Conservation (phyloP, 2,888 invertebrate genomes). For the Temnothorax rugatulus region DNA sequence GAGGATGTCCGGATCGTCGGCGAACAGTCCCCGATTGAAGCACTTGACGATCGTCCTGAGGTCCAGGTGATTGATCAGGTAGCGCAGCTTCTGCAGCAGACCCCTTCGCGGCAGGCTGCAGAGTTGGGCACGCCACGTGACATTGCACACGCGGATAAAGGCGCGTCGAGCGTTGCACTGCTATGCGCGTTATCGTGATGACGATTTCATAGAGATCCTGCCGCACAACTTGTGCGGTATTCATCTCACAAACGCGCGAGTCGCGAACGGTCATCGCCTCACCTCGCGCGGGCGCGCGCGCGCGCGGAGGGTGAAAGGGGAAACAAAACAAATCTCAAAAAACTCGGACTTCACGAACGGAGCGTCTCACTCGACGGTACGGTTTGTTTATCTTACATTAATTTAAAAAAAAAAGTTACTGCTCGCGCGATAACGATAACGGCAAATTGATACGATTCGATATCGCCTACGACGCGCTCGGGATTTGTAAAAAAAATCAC, state of each 20-base stretch:
- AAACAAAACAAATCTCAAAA: neutral
- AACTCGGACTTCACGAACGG: neutral
- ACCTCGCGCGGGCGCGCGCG: no score
- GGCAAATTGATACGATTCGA: conserved; percentile 45
- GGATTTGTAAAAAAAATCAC: conserved; percentile 20
- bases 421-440: conserved; percentile 41
- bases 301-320: no score
- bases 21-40: conserved; percentile 10
- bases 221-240: neutral
- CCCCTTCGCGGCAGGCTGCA: neutral
- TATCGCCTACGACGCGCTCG: neutral
- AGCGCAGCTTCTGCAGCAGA: conserved; percentile 9
- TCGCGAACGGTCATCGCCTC: neutral
- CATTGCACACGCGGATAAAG: conserved; percentile 4
- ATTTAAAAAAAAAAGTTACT: neutral
- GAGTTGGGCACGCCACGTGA: conserved; percentile 21
- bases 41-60: conserved; percentile 34
- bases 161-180: conserved; percentile 19
- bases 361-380: neutral
- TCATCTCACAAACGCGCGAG: neutral
- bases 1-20: conserved; percentile 38
- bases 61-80: conserved; percentile 34
- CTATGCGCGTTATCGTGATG: conserved; percentile 20
- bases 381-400: conserved; percentile 12
- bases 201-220: conserved; percentile 28